A percentile compares a stretch with the other conserved stretches of the same genome.
Conservation (phyloP, 2,888 invertebrate genomes). For the Caenorhabditis sp. region DNA sequence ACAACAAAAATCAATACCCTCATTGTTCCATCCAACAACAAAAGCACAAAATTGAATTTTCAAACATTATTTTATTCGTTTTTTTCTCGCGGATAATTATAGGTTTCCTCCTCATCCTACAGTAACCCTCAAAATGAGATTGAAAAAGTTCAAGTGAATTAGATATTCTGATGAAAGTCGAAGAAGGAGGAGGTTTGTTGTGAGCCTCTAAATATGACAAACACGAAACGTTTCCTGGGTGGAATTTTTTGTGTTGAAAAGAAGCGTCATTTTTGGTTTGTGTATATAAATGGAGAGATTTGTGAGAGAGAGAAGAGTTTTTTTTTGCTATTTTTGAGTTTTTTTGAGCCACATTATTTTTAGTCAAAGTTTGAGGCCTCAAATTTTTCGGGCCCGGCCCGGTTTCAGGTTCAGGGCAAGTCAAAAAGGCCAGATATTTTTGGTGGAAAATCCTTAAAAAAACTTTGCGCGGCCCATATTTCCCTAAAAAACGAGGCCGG, state of each 20-base stretch:
- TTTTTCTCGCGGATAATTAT: neutral
- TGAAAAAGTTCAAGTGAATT: neutral
- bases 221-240: neutral
- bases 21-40: too few relatives aligned
- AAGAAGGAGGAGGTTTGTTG: too few relatives aligned
- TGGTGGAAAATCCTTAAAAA: too few relatives aligned
- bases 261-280: neutral
- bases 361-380: too few relatives aligned
- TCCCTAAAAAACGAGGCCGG: slow-evolving; percentile 12
- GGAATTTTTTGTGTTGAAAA: neutral
- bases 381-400: too few relatives aligned
- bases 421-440: too few relatives aligned
- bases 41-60: too few relatives aligned
- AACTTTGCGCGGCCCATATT: slow-evolving; percentile 7
- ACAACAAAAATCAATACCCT: neutral
- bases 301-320: too few relatives aligned
- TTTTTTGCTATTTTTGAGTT: too few relatives aligned
- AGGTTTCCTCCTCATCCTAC: neutral
- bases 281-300: neutral
- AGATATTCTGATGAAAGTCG: neutral
- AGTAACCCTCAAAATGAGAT: neutral
- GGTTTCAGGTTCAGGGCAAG: too few relatives aligned
- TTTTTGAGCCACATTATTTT: too few relatives aligned
- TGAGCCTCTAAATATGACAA: neutral
- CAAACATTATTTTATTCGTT: neutral